Percentiles rank a stretch among this genome's conserved stretches.
phyloP scores from a whole-genome alignment of 53 echinoderm and acorn worm genomes.

The Crossaster papposus region DNA sequence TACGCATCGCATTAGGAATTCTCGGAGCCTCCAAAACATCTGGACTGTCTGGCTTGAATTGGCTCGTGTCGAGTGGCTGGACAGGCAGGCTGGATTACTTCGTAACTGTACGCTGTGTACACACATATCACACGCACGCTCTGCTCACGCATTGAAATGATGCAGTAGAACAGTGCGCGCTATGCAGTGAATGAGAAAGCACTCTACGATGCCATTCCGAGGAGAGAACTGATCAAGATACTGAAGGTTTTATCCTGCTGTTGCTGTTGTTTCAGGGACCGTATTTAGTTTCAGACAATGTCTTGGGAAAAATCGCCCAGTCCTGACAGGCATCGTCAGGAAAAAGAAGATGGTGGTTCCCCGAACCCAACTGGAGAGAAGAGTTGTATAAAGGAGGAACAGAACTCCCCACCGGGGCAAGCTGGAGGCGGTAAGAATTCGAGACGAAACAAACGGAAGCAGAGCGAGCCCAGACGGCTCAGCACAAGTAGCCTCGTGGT shows the following conservation, averaged over 20 bases:
- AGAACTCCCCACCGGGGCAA: not conserved
- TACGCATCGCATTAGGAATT: constrained; percentile 65
- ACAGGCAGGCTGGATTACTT: constrained; percentile 54
- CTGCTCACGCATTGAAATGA: not conserved
- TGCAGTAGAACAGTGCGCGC: not conserved
- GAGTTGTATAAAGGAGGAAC: not conserved
- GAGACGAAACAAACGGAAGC: constrained; percentile 81
- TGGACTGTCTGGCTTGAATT: constrained; percentile 62
- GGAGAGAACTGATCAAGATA: not conserved
- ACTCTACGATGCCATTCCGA: not conserved
- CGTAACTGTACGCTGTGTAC: constrained; percentile 56
- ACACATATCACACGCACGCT: constrained; percentile 44
- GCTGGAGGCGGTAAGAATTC: constrained; percentile 9
- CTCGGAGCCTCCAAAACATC: constrained; percentile 53
- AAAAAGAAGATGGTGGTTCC: not conserved
- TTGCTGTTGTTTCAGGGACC: not conserved
- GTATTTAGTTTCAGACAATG: not conserved
- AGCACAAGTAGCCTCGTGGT: constrained; percentile 53
- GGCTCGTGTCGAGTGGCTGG: constrained; percentile 61
- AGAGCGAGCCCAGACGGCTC: constrained; percentile 86
- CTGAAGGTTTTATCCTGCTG: not conserved
- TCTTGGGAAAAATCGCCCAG: constrained; percentile 13
- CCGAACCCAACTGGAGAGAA: not conserved
- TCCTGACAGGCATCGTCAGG: not conserved
- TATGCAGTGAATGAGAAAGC: constrained; percentile 32